phyloP scores from a whole-genome alignment of 2,888 invertebrate species.

The Luffia ferchaultella region DNA sequence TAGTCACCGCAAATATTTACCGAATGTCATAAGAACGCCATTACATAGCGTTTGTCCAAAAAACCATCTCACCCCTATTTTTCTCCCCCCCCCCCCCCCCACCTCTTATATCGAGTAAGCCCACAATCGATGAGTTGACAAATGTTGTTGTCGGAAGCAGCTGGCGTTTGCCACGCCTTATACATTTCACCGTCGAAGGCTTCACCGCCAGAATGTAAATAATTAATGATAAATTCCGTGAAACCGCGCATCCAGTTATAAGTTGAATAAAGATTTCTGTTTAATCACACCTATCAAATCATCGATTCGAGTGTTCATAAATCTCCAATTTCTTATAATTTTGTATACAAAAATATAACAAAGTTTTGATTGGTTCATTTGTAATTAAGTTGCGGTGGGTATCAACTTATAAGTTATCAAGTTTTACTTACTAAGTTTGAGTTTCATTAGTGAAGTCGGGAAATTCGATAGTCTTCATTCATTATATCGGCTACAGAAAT shows the following conservation, averaged over 20 bases:
- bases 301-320: too few relatives aligned
- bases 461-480: too few relatives aligned
- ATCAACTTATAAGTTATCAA: too few relatives aligned
- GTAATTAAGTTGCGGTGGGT: too few relatives aligned
- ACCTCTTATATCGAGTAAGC: not conserved
- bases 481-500: too few relatives aligned
- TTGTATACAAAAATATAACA: too few relatives aligned
- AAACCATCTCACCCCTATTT: not conserved
- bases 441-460: too few relatives aligned
- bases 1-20: not conserved
- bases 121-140: slow-evolving; percentile 7
- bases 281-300: too few relatives aligned
- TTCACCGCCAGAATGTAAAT: slow-evolving; percentile 5
- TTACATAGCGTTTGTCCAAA: not conserved
- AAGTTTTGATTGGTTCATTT: too few relatives aligned
- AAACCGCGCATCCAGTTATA: slow-evolving; percentile 1
- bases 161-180: slow-evolving; percentile 6
- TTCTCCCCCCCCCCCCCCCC: not conserved
- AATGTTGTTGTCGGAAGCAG: slow-evolving; percentile 7
- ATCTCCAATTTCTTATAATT: too few relatives aligned
- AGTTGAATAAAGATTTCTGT: too few relatives aligned
- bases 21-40: not conserved
- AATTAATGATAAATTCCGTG: slow-evolving; percentile 6
- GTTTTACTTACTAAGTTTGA: too few relatives aligned
- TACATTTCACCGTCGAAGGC: slow-evolving; percentile 4